These are phyloP conservation scores for Dinothrombium tinctorium DNA, from an alignment of 1,140 invertebrate species.

Conservation along the genomic window DNA sequence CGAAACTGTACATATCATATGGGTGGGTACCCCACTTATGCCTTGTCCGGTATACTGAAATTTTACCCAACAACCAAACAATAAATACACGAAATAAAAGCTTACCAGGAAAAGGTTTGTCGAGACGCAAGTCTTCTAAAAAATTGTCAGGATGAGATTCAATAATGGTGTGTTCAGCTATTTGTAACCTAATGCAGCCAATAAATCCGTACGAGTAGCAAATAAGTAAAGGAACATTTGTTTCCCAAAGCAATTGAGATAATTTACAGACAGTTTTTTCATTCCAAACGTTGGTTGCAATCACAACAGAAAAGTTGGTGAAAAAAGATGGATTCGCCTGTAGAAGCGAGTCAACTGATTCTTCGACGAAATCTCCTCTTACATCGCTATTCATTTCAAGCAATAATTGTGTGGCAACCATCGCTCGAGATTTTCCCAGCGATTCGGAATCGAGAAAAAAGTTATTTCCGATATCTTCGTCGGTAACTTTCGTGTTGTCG, in stretches of 20 bases:
- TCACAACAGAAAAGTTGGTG: conserved; percentile 58
- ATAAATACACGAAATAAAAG: neutral
- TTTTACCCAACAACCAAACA: too few species aligned
- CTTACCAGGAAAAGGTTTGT: conserved; percentile 45
- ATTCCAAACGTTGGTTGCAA: conserved; percentile 28
- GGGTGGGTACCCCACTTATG: too few species aligned
- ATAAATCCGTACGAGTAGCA: conserved; percentile 75
- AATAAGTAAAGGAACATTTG: conserved; percentile 59
- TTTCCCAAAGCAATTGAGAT: conserved; percentile 56
- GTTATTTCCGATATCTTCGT: conserved; percentile 77
- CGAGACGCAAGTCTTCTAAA: conserved; percentile 60
- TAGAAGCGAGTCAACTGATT: conserved; percentile 40
- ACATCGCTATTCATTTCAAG: conserved; percentile 83
- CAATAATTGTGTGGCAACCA: conserved; percentile 51
- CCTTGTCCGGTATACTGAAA: too few species aligned
- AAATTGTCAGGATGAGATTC: conserved; percentile 84
- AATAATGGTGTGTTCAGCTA: conserved; percentile 70
- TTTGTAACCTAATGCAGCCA: conserved; percentile 66
- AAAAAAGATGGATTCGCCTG: conserved; percentile 69
- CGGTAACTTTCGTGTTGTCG: conserved; percentile 57
- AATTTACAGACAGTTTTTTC: conserved; percentile 35
- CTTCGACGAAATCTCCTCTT: conserved; percentile 42
- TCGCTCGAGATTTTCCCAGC: conserved; percentile 37
- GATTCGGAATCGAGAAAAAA: conserved; percentile 8
- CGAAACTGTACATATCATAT: too few species aligned